These are phyloP conservation scores for Tipula confusa DNA, from an alignment of 2,888 invertebrate genomes.

Conservation along the genomic window DNA sequence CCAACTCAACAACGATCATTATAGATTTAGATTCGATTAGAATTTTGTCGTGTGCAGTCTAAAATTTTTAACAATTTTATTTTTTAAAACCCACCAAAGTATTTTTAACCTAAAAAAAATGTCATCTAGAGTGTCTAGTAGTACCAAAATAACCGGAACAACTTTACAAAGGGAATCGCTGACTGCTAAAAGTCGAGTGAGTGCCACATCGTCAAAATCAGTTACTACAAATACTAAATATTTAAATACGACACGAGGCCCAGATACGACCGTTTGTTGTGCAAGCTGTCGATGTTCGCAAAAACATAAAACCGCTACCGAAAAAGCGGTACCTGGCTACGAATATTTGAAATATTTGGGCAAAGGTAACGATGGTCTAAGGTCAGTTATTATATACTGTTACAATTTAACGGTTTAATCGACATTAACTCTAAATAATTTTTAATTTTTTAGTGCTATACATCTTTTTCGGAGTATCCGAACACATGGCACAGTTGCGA, in stretches of 20 bases:
- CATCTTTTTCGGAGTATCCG: neutral
- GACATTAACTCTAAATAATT: neutral
- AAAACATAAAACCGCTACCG: neutral
- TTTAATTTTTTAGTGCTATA: neutral
- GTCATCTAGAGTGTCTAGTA: no score
- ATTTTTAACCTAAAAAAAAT: no score
- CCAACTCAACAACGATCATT: no score
- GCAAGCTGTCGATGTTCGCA: neutral
- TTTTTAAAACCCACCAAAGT: no score
- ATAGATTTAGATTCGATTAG: no score
- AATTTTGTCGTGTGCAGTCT: no score
- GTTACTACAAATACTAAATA: neutral
- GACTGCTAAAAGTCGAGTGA: no score
- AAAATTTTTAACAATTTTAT: no score
- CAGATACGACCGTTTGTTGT: neutral
- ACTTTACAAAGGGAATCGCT: no score
- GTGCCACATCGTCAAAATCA: no score
- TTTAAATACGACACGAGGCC: neutral
- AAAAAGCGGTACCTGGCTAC: neutral
- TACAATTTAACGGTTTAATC: neutral
- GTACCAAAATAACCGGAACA: no score
- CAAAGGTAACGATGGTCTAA: neutral
- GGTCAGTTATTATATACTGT: neutral
- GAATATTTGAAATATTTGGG: neutral
- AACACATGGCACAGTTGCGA: neutral